A percentile compares a stretch with the other conserved stretches of the same genome.
phyloP scores from a whole-genome alignment of 2,888 invertebrate species.

The Buathra laborator region DNA sequence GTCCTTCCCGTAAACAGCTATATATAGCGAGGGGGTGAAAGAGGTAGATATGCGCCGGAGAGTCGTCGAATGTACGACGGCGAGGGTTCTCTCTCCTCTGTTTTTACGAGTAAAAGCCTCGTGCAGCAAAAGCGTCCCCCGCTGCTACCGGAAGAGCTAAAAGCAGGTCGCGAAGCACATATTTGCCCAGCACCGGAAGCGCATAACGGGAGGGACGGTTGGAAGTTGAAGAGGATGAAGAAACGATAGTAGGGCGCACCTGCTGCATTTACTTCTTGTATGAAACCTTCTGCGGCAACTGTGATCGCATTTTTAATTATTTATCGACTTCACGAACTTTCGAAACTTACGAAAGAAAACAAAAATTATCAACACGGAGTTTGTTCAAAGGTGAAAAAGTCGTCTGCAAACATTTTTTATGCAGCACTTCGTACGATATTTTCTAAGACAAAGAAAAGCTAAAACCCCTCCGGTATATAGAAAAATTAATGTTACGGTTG shows the following conservation, averaged over 20 bases:
- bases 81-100: slow-evolving; percentile 3
- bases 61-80: too few relatives aligned
- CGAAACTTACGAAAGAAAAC: too few relatives aligned
- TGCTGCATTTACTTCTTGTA: slow-evolving; percentile 11
- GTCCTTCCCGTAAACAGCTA: slow-evolving; percentile 4
- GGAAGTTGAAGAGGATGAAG: slow-evolving; percentile 32
- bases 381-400: too few relatives aligned
- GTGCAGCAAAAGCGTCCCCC: slow-evolving; percentile 15
- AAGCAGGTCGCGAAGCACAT: slow-evolving; percentile 47
- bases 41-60: background rate
- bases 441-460: too few relatives aligned
- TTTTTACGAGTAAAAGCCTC: slow-evolving; percentile 20
- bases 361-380: too few relatives aligned
- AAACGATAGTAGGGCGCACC: slow-evolving; percentile 23
- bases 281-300: too few relatives aligned
- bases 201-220: background rate
- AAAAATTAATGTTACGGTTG: too few relatives aligned
- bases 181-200: slow-evolving; percentile 32
- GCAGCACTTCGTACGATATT: too few relatives aligned
- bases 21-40: background rate
- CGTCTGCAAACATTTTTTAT: too few relatives aligned
- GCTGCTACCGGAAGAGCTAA: slow-evolving; percentile 19
- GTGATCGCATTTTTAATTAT: too few relatives aligned
- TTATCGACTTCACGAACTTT: too few relatives aligned
- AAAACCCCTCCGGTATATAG: too few relatives aligned